These are phyloP conservation scores for Hydraecia micacea DNA, from an alignment of 2,888 invertebrate species.

Conservation along the genomic window DNA sequence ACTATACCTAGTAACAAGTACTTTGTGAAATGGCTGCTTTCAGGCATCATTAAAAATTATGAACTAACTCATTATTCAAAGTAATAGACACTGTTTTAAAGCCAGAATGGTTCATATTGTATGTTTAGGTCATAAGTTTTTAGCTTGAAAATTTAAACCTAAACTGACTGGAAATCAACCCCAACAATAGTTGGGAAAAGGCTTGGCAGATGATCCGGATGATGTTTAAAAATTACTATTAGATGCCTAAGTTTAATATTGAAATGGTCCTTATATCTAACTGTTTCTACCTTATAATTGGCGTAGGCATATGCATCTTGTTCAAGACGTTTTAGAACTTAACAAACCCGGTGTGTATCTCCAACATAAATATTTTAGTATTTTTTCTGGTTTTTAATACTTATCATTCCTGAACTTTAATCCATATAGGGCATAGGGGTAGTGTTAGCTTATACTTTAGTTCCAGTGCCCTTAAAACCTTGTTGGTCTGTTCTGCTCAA, in stretches of 20 bases:
- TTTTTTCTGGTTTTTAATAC: not conserved
- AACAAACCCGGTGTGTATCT: not conserved
- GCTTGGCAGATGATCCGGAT: too few species aligned
- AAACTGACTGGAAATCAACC: not conserved
- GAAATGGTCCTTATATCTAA: not conserved
- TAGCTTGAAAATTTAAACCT: not conserved
- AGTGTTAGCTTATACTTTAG: slow-evolving; percentile 9
- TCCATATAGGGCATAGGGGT: not conserved
- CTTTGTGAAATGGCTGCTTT: slow-evolving; percentile 1
- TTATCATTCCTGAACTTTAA: not conserved
- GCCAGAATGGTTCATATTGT: not conserved
- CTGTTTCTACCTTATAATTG: too few species aligned
- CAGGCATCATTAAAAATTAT: not conserved
- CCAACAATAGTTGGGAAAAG: too few species aligned
- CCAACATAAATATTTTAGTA: not conserved
- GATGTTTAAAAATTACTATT: too few species aligned
- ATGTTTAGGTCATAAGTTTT: not conserved
- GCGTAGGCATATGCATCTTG: not conserved
- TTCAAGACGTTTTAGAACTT: not conserved
- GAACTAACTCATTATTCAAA: not conserved
- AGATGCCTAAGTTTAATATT: not conserved
- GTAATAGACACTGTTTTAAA: not conserved
- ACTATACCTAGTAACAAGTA: not conserved
- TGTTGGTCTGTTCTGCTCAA: slow-evolving; percentile 1
- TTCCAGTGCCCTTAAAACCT: slow-evolving; percentile 1